phyloP scores from a whole-genome alignment of 2,888 invertebrate genomes.

The Lasioglossum vierecki region DNA sequence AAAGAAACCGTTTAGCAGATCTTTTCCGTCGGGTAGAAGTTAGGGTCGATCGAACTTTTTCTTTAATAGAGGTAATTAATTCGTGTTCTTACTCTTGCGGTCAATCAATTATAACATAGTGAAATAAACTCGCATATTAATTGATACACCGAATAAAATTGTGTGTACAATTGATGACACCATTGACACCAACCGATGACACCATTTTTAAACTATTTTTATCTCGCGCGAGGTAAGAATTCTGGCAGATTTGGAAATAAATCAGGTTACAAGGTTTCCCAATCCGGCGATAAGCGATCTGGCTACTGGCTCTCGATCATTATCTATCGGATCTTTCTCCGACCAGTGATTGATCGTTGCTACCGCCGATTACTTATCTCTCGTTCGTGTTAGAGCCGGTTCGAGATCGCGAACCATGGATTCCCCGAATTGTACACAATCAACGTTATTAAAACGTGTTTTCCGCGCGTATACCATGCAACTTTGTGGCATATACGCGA shows the following conservation, averaged over 20 bases:
- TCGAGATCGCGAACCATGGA: not conserved
- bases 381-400: not conserved
- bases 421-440: not conserved
- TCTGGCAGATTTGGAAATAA: not conserved
- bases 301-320: constrained; percentile 2
- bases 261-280: constrained; percentile 6
- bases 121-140: no score
- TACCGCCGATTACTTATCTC: constrained; percentile 16
- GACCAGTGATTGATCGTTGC: constrained; percentile 7
- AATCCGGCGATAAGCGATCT: not conserved
- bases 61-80: not conserved
- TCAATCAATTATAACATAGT: not conserved
- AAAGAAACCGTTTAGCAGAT: not conserved
- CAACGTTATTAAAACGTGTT: not conserved
- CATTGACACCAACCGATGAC: not conserved
- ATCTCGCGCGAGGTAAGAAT: not conserved
- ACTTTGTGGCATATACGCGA: not conserved
- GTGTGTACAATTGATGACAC: not conserved
- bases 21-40: not conserved
- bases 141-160: not conserved
- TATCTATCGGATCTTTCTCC: not conserved
- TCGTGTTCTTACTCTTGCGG: not conserved
- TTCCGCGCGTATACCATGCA: not conserved
- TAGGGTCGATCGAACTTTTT: not conserved
- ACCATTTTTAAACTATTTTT: not conserved